Conservation (phyloP, 1,140 invertebrate genomes). For the Papilio glaucus region DNA sequence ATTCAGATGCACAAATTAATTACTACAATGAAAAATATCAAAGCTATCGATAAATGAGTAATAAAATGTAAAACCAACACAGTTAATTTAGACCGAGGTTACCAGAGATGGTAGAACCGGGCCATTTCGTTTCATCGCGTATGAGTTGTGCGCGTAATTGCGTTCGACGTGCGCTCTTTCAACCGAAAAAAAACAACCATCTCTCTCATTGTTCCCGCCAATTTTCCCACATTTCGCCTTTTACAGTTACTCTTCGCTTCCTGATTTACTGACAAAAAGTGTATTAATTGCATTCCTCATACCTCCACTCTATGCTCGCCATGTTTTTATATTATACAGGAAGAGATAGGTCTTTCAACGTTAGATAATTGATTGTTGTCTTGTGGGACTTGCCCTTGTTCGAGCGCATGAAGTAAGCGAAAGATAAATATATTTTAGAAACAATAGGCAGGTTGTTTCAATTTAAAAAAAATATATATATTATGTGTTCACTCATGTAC, state of each 20-base stretch:
- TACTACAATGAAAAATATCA: no score
- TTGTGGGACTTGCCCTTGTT: slow-evolving; percentile 49
- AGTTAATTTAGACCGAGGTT: slow-evolving; percentile 23
- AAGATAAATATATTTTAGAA: slow-evolving; percentile 5
- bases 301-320: slow-evolving; percentile 50
- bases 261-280: slow-evolving; percentile 73
- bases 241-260: slow-evolving; percentile 77
- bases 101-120: slow-evolving; percentile 42
- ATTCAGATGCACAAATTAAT: no score
- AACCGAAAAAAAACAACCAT: slow-evolving; percentile 75
- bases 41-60: no score
- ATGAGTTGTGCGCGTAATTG: slow-evolving; percentile 72
- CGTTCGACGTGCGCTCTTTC: slow-evolving; percentile 76
- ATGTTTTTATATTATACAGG: slow-evolving; percentile 58
- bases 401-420: slow-evolving; percentile 8
- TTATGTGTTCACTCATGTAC: no score
- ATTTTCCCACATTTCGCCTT: slow-evolving; percentile 80
- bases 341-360: slow-evolving; percentile 58
- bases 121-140: slow-evolving; percentile 64
- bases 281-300: slow-evolving; percentile 75
- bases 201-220: slow-evolving; percentile 71
- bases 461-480: not conserved
- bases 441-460: not conserved
- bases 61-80: no score
- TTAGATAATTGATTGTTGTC: slow-evolving; percentile 62